Conservation (phyloP, 2,888 invertebrate species). For the Minunthozetes semirufus region DNA sequence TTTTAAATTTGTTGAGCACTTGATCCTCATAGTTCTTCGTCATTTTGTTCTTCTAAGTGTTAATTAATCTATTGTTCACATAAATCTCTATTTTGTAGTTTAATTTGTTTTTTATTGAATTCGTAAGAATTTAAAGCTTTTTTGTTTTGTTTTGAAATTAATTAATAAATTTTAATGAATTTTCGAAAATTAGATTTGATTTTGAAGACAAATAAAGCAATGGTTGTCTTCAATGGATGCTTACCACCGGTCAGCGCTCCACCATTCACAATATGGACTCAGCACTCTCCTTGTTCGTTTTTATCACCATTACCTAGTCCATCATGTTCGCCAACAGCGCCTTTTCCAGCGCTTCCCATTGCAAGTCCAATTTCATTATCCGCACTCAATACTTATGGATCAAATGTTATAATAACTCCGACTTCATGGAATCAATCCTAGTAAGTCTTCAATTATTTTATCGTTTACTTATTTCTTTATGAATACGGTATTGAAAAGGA, state of each 20-base stretch:
- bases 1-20: no score
- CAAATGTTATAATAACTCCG: constrained; percentile 31
- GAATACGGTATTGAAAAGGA: no score
- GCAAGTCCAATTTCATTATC: background rate
- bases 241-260: background rate
- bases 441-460: constrained; percentile 32
- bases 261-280: background rate
- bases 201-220: background rate
- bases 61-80: no score
- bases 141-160: background rate
- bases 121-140: background rate
- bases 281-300: constrained; percentile 1
- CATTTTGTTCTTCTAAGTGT: no score
- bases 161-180: background rate
- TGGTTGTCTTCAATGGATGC: constrained; percentile 5
- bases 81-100: no score
- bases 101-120: no score
- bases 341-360: background rate
- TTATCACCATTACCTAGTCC: constrained; percentile 9
- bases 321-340: background rate
- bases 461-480: no score
- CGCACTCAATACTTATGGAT: constrained; percentile 11
- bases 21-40: no score
- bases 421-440: constrained; percentile 39
- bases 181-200: background rate